These are phyloP conservation scores for Dasyornis broadbenti DNA, from an alignment of 2,113 vertebrate genomes.

Conservation along the genomic window DNA sequence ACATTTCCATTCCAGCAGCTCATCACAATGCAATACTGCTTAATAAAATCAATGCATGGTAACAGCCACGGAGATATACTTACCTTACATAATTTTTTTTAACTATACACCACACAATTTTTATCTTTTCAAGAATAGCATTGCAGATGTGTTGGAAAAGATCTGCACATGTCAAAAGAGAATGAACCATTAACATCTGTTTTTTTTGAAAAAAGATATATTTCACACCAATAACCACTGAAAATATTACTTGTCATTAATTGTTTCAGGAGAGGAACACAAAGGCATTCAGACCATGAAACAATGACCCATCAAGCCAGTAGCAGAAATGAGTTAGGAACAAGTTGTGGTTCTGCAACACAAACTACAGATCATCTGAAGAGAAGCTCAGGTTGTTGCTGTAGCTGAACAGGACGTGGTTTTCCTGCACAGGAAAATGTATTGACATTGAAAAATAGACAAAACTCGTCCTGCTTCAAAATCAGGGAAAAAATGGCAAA, in stretches of 20 bases:
- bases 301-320: background rate
- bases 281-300: background rate
- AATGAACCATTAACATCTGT: background rate
- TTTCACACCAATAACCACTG: background rate
- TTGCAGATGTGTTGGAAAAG: background rate
- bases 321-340: background rate
- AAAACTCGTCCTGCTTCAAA: background rate
- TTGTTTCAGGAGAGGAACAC: background rate
- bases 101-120: background rate
- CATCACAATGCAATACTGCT: background rate
- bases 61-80: background rate
- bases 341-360: background rate
- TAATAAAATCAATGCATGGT: constrained; percentile 17
- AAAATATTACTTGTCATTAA: background rate
- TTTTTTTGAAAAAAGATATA: background rate
- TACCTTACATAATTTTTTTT: background rate
- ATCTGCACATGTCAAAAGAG: background rate
- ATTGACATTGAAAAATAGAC: background rate
- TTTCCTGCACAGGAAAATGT: background rate
- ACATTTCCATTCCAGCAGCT: background rate
- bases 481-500: background rate
- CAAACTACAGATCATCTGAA: background rate
- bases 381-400: background rate
- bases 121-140: background rate
- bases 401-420: background rate